Percentiles rank a stretch among this genome's conserved stretches.
phyloP scores from a whole-genome alignment of 2,888 invertebrate species.

The Mesorhabditis belari region DNA sequence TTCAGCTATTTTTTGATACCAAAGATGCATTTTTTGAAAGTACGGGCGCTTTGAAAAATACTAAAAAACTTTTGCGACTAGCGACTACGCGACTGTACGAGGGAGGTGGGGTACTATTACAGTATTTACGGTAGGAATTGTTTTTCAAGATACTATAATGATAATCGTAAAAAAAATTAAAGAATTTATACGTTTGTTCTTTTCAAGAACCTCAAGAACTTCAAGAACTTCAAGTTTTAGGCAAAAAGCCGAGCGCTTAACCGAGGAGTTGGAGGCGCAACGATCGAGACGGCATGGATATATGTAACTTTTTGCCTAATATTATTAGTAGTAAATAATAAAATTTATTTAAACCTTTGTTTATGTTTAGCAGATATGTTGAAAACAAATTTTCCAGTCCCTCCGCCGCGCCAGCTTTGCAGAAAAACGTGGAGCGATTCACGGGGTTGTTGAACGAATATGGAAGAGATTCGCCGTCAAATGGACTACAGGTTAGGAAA shows the following conservation, averaged over 20 bases:
- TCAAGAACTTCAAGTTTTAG: too few relatives aligned
- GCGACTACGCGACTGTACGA: too few relatives aligned
- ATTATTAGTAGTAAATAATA: not conserved
- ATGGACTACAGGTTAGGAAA: slow-evolving; percentile 3
- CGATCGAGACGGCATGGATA: slow-evolving; percentile 36
- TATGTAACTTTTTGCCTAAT: slow-evolving; percentile 22
- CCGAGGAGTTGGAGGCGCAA: slow-evolving; percentile 36
- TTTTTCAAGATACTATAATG: too few relatives aligned
- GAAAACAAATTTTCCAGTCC: slow-evolving; percentile 26
- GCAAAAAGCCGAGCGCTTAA: slow-evolving; percentile 37
- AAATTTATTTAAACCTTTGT: not conserved
- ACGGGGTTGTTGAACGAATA: slow-evolving; percentile 39
- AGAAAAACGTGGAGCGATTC: slow-evolving; percentile 40
- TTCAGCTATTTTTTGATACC: too few relatives aligned
- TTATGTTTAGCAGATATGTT: not conserved
- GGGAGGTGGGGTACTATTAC: too few relatives aligned
- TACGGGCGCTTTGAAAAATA: not conserved
- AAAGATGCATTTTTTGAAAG: too few relatives aligned
- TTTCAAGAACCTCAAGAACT: too few relatives aligned
- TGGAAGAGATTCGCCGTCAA: slow-evolving; percentile 4
- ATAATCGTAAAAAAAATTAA: too few relatives aligned
- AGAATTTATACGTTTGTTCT: too few relatives aligned
- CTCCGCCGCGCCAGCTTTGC: slow-evolving; percentile 34
- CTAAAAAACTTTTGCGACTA: too few relatives aligned
- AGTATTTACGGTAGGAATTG: too few relatives aligned